Conservation (phyloP, 2,797 vertebrate species). For the Etheostoma perlongum region DNA sequence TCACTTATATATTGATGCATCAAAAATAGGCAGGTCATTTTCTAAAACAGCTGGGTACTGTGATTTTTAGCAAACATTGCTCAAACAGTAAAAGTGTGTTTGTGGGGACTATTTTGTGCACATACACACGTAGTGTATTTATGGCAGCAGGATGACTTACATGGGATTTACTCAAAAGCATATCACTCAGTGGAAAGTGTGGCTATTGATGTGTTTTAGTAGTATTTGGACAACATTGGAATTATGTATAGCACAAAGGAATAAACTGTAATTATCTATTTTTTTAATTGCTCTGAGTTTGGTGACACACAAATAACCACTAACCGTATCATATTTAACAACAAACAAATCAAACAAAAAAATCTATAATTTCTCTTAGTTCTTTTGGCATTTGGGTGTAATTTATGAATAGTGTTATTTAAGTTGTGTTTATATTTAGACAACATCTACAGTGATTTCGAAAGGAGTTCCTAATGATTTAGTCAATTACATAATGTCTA, state of each 20-base stretch:
- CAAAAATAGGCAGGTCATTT: too few relatives aligned
- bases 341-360: not conserved
- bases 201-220: not conserved
- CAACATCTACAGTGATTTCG: not conserved
- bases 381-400: not conserved
- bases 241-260: not conserved
- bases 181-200: not conserved
- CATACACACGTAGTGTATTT: not conserved
- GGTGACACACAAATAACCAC: not conserved
- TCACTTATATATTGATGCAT: too few relatives aligned
- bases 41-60: too few relatives aligned
- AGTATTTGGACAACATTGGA: not conserved
- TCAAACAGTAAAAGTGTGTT: too few relatives aligned
- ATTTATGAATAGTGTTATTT: not conserved
- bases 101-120: not conserved
- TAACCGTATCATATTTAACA: not conserved
- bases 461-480: not conserved
- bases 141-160: too few relatives aligned
- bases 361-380: not conserved
- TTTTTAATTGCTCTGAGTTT: not conserved
- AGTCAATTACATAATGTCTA: not conserved
- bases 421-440: not conserved
- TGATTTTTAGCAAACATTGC: too few relatives aligned
- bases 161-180: not conserved
- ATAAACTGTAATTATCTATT: not conserved